Conservation (phyloP, 1,140 invertebrate species). For the Cyphomyrmex costatus region DNA sequence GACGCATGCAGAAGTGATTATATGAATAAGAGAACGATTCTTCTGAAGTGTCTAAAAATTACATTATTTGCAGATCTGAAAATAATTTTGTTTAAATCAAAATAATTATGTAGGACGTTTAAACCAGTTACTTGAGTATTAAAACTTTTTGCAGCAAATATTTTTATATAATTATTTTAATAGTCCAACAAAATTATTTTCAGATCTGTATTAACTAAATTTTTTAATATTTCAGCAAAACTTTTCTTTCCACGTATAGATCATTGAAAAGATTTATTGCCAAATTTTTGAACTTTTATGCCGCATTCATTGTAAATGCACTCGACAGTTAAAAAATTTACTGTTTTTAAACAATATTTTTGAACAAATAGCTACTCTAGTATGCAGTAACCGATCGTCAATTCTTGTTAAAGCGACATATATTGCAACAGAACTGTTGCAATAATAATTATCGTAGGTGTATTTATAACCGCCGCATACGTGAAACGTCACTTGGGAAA, state of each 20-base stretch:
- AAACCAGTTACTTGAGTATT: too few species aligned
- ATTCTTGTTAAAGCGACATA: slow-evolving; percentile 53
- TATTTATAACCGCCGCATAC: slow-evolving; percentile 72
- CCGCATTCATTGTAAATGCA: not conserved
- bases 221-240: too few species aligned
- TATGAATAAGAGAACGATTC: not conserved
- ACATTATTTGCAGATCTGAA: too few species aligned
- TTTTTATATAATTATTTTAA: too few species aligned
- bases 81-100: too few species aligned
- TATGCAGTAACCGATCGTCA: slow-evolving; percentile 5
- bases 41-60: too few species aligned
- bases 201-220: too few species aligned
- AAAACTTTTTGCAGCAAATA: too few species aligned
- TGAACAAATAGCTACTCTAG: not conserved
- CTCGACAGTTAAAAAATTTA: not conserved
- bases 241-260: not conserved
- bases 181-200: too few species aligned
- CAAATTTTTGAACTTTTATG: slow-evolving; percentile 10
- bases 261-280: slow-evolving; percentile 4
- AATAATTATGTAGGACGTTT: too few species aligned
- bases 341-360: not conserved
- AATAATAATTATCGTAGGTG: slow-evolving; percentile 77
- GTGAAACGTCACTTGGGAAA: slow-evolving; percentile 79
- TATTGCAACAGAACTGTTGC: slow-evolving; percentile 49
- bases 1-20: not conserved